These are phyloP conservation scores for Protobothrops flavoviridis DNA, from an alignment of 2,113 vertebrate species.

Conservation along the genomic window DNA sequence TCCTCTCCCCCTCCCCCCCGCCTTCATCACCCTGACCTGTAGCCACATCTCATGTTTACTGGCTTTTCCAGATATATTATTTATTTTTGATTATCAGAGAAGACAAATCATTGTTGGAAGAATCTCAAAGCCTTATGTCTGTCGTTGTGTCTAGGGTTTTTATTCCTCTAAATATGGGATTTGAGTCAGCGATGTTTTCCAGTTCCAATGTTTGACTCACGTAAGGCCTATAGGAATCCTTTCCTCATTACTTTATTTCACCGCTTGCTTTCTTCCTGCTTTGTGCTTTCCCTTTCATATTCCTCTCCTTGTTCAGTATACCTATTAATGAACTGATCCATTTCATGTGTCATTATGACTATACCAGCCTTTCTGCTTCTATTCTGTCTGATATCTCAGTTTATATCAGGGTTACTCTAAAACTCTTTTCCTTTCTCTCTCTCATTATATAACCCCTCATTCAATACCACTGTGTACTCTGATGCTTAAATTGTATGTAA, in stretches of 20 bases:
- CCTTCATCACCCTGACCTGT: neutral
- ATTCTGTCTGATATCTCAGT: neutral
- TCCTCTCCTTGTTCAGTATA: neutral
- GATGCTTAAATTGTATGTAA: neutral
- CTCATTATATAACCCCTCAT: neutral
- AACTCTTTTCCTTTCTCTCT: neutral
- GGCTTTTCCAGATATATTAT: neutral
- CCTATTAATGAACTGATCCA: neutral
- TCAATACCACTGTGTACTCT: neutral
- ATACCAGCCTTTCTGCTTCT: neutral
- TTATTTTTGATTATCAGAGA: neutral
- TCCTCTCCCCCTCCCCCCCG: rapidly evolving
- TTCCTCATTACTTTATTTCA: neutral
- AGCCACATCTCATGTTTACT: neutral
- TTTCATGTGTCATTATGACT: neutral
- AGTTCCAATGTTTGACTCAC: neutral
- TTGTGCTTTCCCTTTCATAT: neutral
- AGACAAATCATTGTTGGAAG: neutral
- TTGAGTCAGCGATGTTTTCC: neutral
- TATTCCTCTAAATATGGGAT: neutral
- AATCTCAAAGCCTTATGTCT: neutral
- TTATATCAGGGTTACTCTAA: neutral
- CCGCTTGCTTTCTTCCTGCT: too few relatives aligned
- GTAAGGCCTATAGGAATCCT: neutral
- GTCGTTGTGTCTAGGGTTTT: neutral